These are phyloP conservation scores for Heliconius eleuchia DNA, from an alignment of 1,140 invertebrate species.

Conservation along the genomic window DNA sequence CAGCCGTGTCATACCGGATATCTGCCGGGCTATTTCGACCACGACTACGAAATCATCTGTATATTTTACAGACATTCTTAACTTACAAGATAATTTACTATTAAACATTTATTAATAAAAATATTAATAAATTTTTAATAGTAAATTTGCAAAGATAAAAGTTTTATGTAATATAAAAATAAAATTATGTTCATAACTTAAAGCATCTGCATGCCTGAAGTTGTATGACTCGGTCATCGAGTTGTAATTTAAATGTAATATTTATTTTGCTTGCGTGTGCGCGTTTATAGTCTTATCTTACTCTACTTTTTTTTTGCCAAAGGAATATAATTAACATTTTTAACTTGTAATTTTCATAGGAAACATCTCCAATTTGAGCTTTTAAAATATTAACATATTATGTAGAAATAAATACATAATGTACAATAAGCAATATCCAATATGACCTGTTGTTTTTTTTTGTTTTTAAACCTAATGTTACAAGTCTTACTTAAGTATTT, in stretches of 20 bases:
- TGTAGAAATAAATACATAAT: too few species aligned
- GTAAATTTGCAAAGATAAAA: not conserved
- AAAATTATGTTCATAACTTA: not conserved
- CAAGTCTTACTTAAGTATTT: too few species aligned
- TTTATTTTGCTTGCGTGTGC: slow-evolving; percentile 21
- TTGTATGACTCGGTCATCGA: slow-evolving; percentile 15
- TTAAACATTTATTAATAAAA: not conserved
- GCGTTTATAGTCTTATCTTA: slow-evolving; percentile 19
- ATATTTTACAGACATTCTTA: slow-evolving; percentile 33
- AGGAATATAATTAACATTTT: not conserved
- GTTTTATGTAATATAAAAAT: not conserved
- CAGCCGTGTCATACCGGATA: slow-evolving; percentile 71
- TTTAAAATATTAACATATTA: too few species aligned
- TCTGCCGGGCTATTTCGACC: slow-evolving; percentile 71
- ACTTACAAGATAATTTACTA: not conserved
- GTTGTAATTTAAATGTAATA: slow-evolving; percentile 21
- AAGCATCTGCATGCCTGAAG: not conserved
- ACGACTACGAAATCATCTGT: slow-evolving; percentile 41
- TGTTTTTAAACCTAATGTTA: too few species aligned
- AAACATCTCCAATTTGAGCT: too few species aligned
- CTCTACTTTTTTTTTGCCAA: not conserved
- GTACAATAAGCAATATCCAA: too few species aligned
- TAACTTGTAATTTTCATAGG: not conserved
- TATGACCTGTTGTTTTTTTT: too few species aligned
- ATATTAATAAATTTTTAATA: not conserved